Base-by-base conservation (phyloP, 2,113 vertebrate genomes). In the Terrapene triunguis region DNA sequence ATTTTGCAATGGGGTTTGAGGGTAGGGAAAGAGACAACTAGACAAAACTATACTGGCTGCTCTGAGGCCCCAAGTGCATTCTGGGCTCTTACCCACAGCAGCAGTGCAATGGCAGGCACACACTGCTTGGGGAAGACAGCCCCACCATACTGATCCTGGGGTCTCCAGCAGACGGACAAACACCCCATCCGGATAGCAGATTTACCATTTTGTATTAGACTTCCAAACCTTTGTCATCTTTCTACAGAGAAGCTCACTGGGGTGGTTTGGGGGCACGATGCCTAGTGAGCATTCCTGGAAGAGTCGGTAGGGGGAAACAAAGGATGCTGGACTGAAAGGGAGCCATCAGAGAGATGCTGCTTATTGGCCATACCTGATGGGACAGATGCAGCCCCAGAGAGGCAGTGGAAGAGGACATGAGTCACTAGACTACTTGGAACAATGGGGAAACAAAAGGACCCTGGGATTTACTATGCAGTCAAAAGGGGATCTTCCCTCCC, bases 361-460 rank as follows among this genome's bases (percentile, higher is more conserved):
- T 76, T 0, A 1, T 38, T 24, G 50, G 27, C 2, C 84, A 84
- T 29, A 81, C 1, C 42, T 0, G 0, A 25, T 38, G 8, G n/a
- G 65, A 38, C 65, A 38, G n/a, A 72, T 2, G 8, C 32, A 50
- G 42, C 3, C n/a, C 76, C 42, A 42, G 24, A 1, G 12, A 11
- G 44, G 17, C 2, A 0, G 27, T 8, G 54, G n/a, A 74, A 59
- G 27, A 8, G 65, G 65, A 21, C 0, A 0, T 11, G 44, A 78
- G 44, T 11, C 69, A 29, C 16, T 0, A 21, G 42, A 44, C 2
- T 2, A 5, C 22, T 74, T 0, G 0, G 53, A 51, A 62, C 51
- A 81, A 53, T 24, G 42, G 42, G 13, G 62, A 25, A 32, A 47
- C 6, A 0, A 0, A 7, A 54, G n/a, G 27, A 24, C 1, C 42